Evolutionary conservation across 1,140 invertebrate species (phyloP).

Genomic region (Scylla paramamosain): DNA sequence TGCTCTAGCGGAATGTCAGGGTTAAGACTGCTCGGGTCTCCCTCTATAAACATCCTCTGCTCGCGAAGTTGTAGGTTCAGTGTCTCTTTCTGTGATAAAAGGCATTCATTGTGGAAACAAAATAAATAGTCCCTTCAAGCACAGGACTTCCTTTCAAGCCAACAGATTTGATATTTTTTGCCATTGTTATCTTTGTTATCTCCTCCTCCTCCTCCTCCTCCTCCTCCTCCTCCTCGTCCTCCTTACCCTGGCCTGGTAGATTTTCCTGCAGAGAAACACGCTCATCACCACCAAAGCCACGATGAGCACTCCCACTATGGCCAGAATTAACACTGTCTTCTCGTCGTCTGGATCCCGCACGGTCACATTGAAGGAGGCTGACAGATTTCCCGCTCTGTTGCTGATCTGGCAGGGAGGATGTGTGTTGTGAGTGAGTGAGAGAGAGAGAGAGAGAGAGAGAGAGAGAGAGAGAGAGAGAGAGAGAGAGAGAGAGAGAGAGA

Average conservation of each 20-base stretch:
- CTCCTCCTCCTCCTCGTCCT: background rate
- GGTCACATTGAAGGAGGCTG: background rate
- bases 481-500: background rate
- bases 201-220: background rate
- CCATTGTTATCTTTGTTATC: background rate
- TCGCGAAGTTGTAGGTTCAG: constrained; percentile 68
- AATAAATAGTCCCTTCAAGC: too few species aligned
- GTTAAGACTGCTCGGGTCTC: constrained; percentile 90
- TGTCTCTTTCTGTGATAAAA: constrained; percentile 33
- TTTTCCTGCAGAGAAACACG: constrained; percentile 47
- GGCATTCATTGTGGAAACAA: background rate
- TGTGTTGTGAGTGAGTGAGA: background rate
- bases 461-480: background rate
- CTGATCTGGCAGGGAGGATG: background rate
- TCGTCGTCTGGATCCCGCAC: constrained; percentile 27
- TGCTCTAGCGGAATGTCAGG: constrained; percentile 93
- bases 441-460: background rate
- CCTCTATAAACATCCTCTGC: constrained; percentile 86
- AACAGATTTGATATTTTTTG: too few species aligned
- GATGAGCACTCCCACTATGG: constrained; percentile 4
- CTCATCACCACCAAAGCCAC: constrained; percentile 15
- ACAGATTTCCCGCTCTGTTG: constrained; percentile 25
- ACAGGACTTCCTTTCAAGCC: too few species aligned
- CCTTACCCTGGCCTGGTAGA: constrained; percentile 53
- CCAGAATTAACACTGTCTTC: background rate